Evolutionary conservation across 2,888 invertebrate species (phyloP).

Genomic region (Sesia bembeciformis): DNA sequence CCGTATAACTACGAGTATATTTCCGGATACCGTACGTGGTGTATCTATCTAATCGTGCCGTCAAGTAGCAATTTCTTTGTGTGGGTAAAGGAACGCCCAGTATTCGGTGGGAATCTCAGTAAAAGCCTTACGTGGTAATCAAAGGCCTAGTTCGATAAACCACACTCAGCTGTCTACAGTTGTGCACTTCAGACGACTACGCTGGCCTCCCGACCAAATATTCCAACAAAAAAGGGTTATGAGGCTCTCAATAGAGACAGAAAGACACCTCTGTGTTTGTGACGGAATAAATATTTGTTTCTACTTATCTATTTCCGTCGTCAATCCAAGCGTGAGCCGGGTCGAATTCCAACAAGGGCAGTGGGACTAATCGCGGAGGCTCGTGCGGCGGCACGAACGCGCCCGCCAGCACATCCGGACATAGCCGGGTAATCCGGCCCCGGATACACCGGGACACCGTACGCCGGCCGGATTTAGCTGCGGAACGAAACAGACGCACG

Average conservation of each 20-base stretch:
- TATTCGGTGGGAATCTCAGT: too few species aligned
- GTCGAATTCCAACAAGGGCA: slow-evolving; percentile 41
- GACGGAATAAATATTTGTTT: slow-evolving; percentile 27
- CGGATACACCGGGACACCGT: slow-evolving; percentile 12
- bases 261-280: not conserved
- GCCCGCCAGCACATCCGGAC: slow-evolving; percentile 40
- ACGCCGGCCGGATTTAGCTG: slow-evolving; percentile 43
- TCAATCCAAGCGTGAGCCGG: slow-evolving; percentile 34
- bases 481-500: slow-evolving; percentile 51
- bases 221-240: not conserved
- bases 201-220: too few species aligned
- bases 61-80: too few species aligned
- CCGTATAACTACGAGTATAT: too few species aligned
- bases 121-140: too few species aligned
- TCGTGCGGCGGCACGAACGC: slow-evolving; percentile 57
- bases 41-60: too few species aligned
- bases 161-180: too few species aligned
- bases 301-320: slow-evolving; percentile 43
- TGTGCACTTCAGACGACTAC: too few species aligned
- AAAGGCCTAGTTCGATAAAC: too few species aligned
- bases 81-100: too few species aligned
- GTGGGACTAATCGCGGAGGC: slow-evolving; percentile 53
- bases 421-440: slow-evolving; percentile 40
- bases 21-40: too few species aligned
- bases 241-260: not conserved